Conservation (phyloP, 2,113 vertebrate species). For the Anseranas semipalmata region DNA sequence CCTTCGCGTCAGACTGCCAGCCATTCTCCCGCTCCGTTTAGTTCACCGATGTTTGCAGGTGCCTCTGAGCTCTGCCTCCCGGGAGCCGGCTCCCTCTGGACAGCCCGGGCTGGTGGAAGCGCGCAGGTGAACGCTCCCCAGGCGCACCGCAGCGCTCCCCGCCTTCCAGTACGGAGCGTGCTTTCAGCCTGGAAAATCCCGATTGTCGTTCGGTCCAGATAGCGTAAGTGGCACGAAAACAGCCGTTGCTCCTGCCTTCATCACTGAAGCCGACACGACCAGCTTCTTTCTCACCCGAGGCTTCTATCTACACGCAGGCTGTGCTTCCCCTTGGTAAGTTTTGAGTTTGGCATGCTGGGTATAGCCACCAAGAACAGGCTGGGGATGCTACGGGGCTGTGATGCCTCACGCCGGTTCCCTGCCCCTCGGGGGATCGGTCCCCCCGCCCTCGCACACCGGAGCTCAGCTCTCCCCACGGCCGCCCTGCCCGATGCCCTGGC, state of each 20-base stretch:
- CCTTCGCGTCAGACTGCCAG: background rate
- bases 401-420: too few relatives aligned
- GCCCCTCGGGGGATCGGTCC: too few relatives aligned
- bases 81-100: fast-evolving
- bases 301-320: background rate
- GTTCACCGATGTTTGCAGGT: background rate
- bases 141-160: fast-evolving
- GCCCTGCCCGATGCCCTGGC: too few relatives aligned
- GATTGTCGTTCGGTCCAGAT: background rate
- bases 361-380: too few relatives aligned
- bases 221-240: too few relatives aligned
- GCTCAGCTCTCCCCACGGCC: too few relatives aligned
- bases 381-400: too few relatives aligned
- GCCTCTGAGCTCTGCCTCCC: background rate
- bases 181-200: background rate
- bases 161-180: background rate
- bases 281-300: background rate
- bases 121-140: background rate
- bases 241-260: background rate
- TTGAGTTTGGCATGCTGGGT: background rate
- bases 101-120: background rate
- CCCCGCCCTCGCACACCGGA: too few relatives aligned
- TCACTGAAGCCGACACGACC: fast-evolving
- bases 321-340: background rate
- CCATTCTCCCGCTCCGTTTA: too few relatives aligned